phyloP scores from a whole-genome alignment of 1,140 invertebrate genomes.

The Telenomus remus region DNA sequence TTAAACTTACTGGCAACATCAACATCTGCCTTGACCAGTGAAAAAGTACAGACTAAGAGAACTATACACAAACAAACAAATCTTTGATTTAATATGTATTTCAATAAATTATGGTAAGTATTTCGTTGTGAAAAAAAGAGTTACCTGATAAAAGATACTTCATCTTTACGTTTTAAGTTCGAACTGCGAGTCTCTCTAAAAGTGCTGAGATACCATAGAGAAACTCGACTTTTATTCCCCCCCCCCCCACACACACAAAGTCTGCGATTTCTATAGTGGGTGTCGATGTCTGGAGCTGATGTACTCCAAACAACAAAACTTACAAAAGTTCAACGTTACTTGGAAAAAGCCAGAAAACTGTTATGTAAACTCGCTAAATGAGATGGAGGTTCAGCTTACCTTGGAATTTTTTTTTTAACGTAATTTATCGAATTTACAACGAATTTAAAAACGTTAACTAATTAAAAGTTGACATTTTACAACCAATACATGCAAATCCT shows the following conservation, averaged over 20 bases:
- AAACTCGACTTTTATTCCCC: constrained; percentile 33
- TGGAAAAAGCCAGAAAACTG: not conserved
- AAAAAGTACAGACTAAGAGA: constrained; percentile 52
- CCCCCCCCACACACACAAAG: constrained; percentile 11
- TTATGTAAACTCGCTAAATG: constrained; percentile 4
- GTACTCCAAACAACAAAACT: constrained; percentile 1
- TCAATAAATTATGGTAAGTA: too few relatives aligned
- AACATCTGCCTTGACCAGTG: constrained; percentile 43
- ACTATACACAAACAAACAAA: too few relatives aligned
- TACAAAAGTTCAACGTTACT: constrained; percentile 1
- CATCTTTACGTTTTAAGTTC: constrained; percentile 24
- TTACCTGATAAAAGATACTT: constrained; percentile 29
- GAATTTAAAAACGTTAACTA: too few relatives aligned
- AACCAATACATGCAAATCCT: too few relatives aligned
- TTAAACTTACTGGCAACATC: constrained; percentile 67
- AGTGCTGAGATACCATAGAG: constrained; percentile 14
- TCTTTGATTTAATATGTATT: too few relatives aligned
- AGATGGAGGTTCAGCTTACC: too few relatives aligned
- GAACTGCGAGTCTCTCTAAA: constrained; percentile 11
- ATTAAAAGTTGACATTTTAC: too few relatives aligned
- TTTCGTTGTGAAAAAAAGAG: too few relatives aligned
- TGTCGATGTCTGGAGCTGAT: not conserved
- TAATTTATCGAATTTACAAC: too few relatives aligned
- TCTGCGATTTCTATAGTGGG: constrained; percentile 5
- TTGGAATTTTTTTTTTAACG: too few relatives aligned